Evolutionary conservation across 2,113 vertebrate genomes (phyloP), one percentile per base, ranked within the genome.

Genomic region (Azemiops feae): DNA sequence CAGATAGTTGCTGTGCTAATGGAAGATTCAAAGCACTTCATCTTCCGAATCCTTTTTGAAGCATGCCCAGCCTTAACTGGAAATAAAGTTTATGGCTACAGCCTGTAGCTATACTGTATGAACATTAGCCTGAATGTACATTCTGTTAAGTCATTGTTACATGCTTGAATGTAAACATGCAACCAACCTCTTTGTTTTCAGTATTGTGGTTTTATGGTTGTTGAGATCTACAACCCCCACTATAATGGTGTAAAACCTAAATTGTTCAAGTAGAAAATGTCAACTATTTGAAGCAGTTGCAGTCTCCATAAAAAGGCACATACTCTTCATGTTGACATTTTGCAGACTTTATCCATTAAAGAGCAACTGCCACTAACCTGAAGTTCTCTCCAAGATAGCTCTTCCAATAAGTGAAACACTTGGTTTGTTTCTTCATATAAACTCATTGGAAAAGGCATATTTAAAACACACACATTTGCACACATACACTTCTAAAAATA

Each of bases 341-440:
- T 95, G 88, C 95, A 96, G 94, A 90, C 47, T 96, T 94, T 94
- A 95, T 94, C 94, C 87, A 93, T 92, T 94, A 96, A 96, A 94
- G 22, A 47, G 87, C 96, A 94, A 95, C 64, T 3, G 1, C 92
- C 95, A 92, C 85, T 93, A 96, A 92, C 94, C 94, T 14, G 1
- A 92, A 87, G 92, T 95, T 95, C 54, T 81, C 20, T 96, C 93
- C 87, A 89, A 30, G 60, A 85, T 92, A 95, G 86, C 58, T 96
- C 89, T 95, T 89, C 95, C 92, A 93, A 94, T 89, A 50, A 96
- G 58, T 22, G 34, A 43, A 25, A 57, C 47, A 91, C 93, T 96
- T 96, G 94, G 88, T 93, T 92, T 94, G 92, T 12, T 91, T 91
- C 93, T 97, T 93, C 88, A 90, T 52, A 95, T 93, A 86, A 94